Conservation (phyloP, 2,888 invertebrate species). For the Odontothrips loti region DNA sequence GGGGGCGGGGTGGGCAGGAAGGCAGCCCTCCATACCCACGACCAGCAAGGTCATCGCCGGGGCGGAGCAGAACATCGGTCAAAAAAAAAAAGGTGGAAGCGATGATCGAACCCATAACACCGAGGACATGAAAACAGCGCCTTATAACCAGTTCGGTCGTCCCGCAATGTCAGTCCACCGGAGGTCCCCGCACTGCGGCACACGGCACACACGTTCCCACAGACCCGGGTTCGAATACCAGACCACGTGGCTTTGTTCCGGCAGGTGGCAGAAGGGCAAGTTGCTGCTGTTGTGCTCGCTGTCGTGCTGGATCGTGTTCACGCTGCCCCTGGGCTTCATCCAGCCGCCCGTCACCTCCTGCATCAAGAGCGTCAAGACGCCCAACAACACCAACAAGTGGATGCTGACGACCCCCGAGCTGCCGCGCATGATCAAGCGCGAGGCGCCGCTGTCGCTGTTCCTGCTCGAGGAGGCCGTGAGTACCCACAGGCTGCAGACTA, state of each 20-base stretch:
- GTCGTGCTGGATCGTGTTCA: conserved; percentile 94
- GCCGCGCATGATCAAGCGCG: conserved; percentile 50
- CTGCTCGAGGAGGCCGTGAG: conserved; percentile 18
- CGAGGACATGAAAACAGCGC: too few relatives aligned
- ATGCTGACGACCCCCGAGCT: conserved; percentile 58
- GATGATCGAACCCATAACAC: too few relatives aligned
- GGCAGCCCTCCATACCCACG: too few relatives aligned
- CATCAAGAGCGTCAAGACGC: conserved; percentile 40
- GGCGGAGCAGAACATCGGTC: too few relatives aligned
- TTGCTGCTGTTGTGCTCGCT: conserved; percentile 83
- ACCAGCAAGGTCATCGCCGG: too few relatives aligned
- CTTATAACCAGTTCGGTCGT: too few relatives aligned
- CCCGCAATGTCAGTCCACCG: too few relatives aligned
- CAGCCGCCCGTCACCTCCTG: conserved; percentile 92
- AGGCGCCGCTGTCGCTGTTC: conserved; percentile 32
- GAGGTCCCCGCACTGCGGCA: too few relatives aligned
- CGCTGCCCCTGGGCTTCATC: conserved; percentile 90
- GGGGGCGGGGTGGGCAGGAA: too few relatives aligned
- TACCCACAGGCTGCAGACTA: neutral
- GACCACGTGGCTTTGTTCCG: conserved; percentile 9
- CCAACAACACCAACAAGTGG: conserved; percentile 60
- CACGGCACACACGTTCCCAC: too few relatives aligned
- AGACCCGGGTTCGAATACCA: too few relatives aligned
- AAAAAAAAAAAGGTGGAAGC: too few relatives aligned
- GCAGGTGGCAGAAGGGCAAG: conserved; percentile 78